Base-by-base conservation (phyloP, 2,888 invertebrate genomes). In the Spicauda simplicius region DNA sequence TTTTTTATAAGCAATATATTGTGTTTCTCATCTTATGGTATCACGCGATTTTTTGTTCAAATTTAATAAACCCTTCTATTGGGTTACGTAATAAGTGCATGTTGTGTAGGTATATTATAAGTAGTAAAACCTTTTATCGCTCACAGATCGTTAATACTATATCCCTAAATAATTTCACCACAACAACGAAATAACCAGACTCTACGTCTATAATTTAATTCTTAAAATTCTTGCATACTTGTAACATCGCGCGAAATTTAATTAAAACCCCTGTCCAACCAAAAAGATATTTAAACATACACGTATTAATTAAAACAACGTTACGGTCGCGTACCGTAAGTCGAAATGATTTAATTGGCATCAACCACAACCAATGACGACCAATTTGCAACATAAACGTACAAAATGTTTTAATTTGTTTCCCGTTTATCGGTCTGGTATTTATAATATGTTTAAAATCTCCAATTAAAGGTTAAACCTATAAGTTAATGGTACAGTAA, bases 291-390 rank as follows among this genome's bases (percentile, higher is more conserved):
- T 59, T 59, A 25, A 59, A 48, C 20, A 19, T 59, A 41, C 41
- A 41, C 14, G 41, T 41, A n/a, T 59, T 59, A 59, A 59, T 48
- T 48, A 48, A 58, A 58, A 59, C 59, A 59, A 45, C 59, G 59
- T 59, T 30, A 30, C 59, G 45, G 10, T 48, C 11, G 48, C n/a
- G 20, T 14, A 3, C 41, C 14, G 41, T 41, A 41, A 41, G 41
- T 41, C 41, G 41, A 10, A 41, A 41, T 41, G 83, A 88, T 88
- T 88, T 76, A 87, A 88, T 90, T 81, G 82, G 72, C 78, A 79
- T 79, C 86, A 86, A 87, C 89, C 89, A 80, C 88, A 87, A 80
- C 78, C 83, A 78, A 81, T 76, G 81, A 82, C 78, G 81, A 77
- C 33, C 33, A 33, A 33, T 33, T 10, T 84, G 80, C 82, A 83